Percentiles rank a stretch among this genome's conserved stretches.
These are phyloP conservation scores for Eupeodes corollae DNA, from an alignment of 1,140 invertebrate species.

Conservation along the genomic window DNA sequence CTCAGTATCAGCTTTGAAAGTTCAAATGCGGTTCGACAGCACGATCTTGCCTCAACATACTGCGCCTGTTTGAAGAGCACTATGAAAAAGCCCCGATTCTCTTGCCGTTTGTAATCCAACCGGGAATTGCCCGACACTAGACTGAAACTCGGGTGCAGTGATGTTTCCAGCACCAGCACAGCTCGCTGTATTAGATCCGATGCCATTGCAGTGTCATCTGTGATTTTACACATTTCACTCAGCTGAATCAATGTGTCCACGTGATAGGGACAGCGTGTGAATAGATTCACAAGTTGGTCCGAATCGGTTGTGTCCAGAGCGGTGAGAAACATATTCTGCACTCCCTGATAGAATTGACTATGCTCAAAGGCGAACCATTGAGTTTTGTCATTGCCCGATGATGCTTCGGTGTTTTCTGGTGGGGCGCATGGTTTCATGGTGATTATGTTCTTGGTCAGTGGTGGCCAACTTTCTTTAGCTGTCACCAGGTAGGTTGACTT, in stretches of 20 bases:
- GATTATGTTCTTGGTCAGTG: constrained; percentile 54
- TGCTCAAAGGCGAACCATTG: constrained; percentile 74
- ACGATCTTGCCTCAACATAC: constrained; percentile 68
- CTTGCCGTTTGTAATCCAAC: constrained; percentile 68
- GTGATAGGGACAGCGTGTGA: constrained; percentile 69
- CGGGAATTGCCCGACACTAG: constrained; percentile 61
- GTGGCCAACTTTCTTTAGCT: constrained; percentile 55
- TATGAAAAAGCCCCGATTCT: constrained; percentile 78
- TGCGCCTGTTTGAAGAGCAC: constrained; percentile 75
- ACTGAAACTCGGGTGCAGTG: constrained; percentile 73
- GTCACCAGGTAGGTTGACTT: constrained; percentile 56
- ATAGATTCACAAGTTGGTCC: constrained; percentile 67
- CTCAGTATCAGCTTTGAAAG: constrained; percentile 64
- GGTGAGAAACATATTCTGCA: constrained; percentile 61
- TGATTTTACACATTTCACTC: constrained; percentile 66
- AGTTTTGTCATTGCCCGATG: constrained; percentile 14
- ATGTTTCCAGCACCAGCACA: constrained; percentile 62
- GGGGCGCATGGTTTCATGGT: constrained; percentile 56
- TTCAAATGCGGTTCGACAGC: constrained; percentile 70
- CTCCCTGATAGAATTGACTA: constrained; percentile 59
- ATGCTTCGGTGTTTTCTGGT: constrained; percentile 16
- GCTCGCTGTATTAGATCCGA: constrained; percentile 69
- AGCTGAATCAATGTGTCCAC: constrained; percentile 77
- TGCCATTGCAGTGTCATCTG: constrained; percentile 68
- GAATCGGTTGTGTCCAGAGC: constrained; percentile 72